Evolutionary conservation across 2,797 vertebrate species (phyloP), one percentile per base, ranked within the genome.

Genomic region (Myripristis jacobus): DNA sequence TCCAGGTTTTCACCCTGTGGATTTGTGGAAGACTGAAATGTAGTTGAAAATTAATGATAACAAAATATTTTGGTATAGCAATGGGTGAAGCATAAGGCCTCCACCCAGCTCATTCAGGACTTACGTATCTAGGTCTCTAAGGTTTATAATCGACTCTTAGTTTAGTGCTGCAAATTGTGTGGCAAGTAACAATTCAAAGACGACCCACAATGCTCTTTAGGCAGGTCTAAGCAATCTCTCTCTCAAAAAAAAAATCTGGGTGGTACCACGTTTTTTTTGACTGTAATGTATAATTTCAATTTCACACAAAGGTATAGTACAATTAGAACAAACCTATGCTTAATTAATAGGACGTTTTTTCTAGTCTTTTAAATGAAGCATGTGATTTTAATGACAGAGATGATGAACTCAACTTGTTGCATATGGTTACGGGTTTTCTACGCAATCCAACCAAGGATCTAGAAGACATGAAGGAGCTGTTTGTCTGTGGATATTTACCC

Each of bases 381-480:
- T 3, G 16, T 73, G 22, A 52, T 56, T 59, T 71, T 51, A 65
- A 64, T 46, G 44, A 59, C 59, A 18, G 67, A 71, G 41, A 70
- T 34, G 5, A 68, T 27, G 51, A 58, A 53, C 19, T 53, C 46
- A 51, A 0, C 15, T 34, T 79, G 69, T 79, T 78, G 55, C 63
- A 53, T 36, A 85, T 77, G 70, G 21, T 43, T 71, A 41, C 59
- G 52, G 8, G 63, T 54, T 70, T 57, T 56, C 18, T 5, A 48
- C 7, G 22, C 29, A 43, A 67, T 70, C 60, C 21, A 44, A 75
- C 38, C 73, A 63, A 62, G 58, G 56, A 75, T 81, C 61, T 76
- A 21, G 15, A 75, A 85, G 70, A 79, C 79, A 86, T 75, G 65
- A 62, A 56, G 65, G 47, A 73, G 80, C 70, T 66, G 46, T 74